Evolutionary conservation across 2,888 invertebrate species (phyloP), one percentile per base, ranked within the genome.

Genomic region (Pristionchus exspectatus): DNA sequence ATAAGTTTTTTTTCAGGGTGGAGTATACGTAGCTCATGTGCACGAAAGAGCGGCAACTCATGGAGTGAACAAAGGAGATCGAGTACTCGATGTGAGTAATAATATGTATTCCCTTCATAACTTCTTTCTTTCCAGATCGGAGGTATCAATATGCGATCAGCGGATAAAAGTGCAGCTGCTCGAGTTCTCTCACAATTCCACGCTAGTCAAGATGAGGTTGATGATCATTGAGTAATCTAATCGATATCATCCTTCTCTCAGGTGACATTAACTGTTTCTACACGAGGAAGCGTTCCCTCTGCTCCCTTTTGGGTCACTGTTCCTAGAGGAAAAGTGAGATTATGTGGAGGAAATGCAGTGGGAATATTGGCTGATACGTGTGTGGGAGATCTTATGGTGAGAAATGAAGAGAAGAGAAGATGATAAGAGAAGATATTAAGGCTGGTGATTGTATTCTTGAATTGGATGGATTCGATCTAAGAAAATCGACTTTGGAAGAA

Each of bases 381-480:
- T 44, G 90, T 92, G 38, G 93, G 92, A 16, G 90, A 90, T 27
- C 89, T 91, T 0, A 33, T 85, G 81, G 90, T 89, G 72, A 88
- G 90, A 16, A 50, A 50, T 50, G 59, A 33, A 33, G 72, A 72
- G 72, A 72, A 5, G 33, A 33, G 12, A 30, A 72, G 84, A 83
- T 18, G 44, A 24, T 10, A 50, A 54, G 86, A 10, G 44, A 77
- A 33, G n/a, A 12, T 33, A 81, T 89, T 50, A 87, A 92, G 72
- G 92, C 92, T 88, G 93, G 93, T 0, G 93, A 93, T 86, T 81
- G 92, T 9, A 92, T 93, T 3, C 90, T 93, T 9, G 92, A 92
- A 69, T 91, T 93, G 54, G 93, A 93, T 88, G 93, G 92, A 3
- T 90, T 91, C 59, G 91, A 92, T 86, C 91, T 93, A 16, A 59